Evolutionary conservation across 2,888 invertebrate genomes (phyloP), one percentile per base, ranked within the genome.

Genomic region (Limnephilus lunatus): DNA sequence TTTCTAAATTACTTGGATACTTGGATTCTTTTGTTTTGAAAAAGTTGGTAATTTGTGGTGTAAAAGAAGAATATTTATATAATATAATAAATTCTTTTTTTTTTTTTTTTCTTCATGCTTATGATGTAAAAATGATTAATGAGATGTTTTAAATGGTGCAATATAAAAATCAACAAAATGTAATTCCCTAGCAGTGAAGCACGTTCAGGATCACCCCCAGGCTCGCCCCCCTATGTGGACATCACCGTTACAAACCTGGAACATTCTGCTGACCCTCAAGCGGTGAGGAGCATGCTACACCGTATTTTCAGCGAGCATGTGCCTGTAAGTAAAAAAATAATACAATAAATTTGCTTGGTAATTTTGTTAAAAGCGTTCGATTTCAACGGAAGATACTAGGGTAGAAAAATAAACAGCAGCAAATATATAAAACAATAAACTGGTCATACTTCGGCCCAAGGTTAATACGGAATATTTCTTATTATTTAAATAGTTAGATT

Each of bases 161-260:
- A 68, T n/a, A 25, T 25, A n/a, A 68, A 44, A 68, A 25, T 25
- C 5, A 53, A 53, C 19, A 19, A 1, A 68, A 68, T 68, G 7
- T 68, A 68, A 68, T 68, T 68, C 68, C 31, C 35, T 15, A 90
- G 90, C 91, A 93, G 93, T 48, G 93, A 93, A 90, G 91, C 92
- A 30, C 82, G 92, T 48, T 93, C 93, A n/a, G 93, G 93, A 32
- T 93, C 93, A 14, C 93, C 94, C 32, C 95, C 94, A 93, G 94
- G 94, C 85, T 93, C 94, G 25, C 94, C 94, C 88, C 94, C 94
- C n/a, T 95, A 96, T 0, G 96, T 97, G 25, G 97, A 97, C 94
- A 95, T 97, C 89, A 96, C 97, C 93, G 97, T 98, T 68, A 97
- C 97, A 25, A 98, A 98, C 95, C 95, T 98, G 93, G 98, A 98